Percentiles rank a stretch among this genome's conserved stretches.
Conservation (phyloP, 1,140 invertebrate genomes). For the Agraylea sexmaculata region DNA sequence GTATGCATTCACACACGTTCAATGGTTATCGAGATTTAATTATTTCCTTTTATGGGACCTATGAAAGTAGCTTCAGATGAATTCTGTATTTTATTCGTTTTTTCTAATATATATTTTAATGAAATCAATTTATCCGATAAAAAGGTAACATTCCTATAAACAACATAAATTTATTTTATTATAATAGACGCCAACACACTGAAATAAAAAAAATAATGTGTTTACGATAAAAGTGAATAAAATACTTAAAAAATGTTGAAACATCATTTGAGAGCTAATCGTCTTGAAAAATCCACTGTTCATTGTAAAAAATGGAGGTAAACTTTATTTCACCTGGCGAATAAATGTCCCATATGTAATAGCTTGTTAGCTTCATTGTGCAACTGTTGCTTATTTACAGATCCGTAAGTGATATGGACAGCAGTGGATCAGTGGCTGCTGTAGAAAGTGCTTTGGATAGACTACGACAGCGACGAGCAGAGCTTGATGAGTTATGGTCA, state of each 20-base stretch:
- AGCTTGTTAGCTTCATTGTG: background rate
- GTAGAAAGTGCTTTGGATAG: slow-evolving; percentile 82
- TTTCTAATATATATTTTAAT: background rate
- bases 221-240: too few relatives aligned
- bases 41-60: background rate
- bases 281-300: slow-evolving; percentile 34
- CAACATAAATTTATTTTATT: too few relatives aligned
- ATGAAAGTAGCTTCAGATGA: too few relatives aligned
- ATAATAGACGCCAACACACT: too few relatives aligned
- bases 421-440: slow-evolving; percentile 57
- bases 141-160: background rate
- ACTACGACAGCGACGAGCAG: slow-evolving; percentile 72
- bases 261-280: slow-evolving; percentile 37
- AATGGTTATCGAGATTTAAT: too few relatives aligned
- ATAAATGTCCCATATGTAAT: slow-evolving; percentile 1
- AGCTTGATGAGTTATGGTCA: slow-evolving; percentile 87
- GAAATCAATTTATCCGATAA: background rate
- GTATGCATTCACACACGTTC: too few relatives aligned
- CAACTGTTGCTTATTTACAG: slow-evolving; percentile 26
- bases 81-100: too few relatives aligned
- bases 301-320: slow-evolving; percentile 40
- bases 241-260: too few relatives aligned
- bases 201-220: too few relatives aligned
- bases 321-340: background rate
- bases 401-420: slow-evolving; percentile 51